Conservation (phyloP, 2,888 invertebrate genomes). For the Rhyacophila evoluta region DNA sequence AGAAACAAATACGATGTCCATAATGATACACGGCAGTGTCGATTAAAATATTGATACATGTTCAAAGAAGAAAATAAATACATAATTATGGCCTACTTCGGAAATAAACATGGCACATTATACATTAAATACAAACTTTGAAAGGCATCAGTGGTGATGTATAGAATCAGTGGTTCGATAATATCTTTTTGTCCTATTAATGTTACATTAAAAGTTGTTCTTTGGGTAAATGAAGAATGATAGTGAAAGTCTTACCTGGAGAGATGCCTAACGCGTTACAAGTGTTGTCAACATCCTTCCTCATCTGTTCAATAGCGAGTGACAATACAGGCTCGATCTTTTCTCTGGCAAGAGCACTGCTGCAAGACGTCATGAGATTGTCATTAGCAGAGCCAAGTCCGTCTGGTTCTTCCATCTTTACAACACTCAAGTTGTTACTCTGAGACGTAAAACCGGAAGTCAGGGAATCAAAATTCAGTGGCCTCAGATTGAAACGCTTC, state of each 20-base stretch:
- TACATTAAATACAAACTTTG: too few species aligned
- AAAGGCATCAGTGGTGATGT: too few species aligned
- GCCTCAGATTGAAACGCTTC: constrained; percentile 84
- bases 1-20: too few species aligned
- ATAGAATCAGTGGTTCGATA: too few species aligned
- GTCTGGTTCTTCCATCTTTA: constrained; percentile 79
- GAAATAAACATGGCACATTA: too few species aligned
- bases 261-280: constrained; percentile 89
- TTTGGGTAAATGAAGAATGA: too few species aligned
- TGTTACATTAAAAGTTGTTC: too few species aligned
- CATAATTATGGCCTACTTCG: too few species aligned
- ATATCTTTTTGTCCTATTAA: too few species aligned
- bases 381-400: constrained; percentile 61
- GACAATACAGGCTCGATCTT: constrained; percentile 87
- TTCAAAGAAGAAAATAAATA: too few species aligned
- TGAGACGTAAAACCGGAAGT: constrained; percentile 65
- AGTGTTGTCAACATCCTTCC: constrained; percentile 86
- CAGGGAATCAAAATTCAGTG: constrained; percentile 78
- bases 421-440: constrained; percentile 62
- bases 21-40: too few species aligned
- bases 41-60: too few species aligned
- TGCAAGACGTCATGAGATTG: constrained; percentile 62
- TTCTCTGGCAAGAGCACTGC: constrained; percentile 74
- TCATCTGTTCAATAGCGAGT: constrained; percentile 87
- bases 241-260: constrained; percentile 78